These are phyloP conservation scores for Euphydryas editha DNA, from an alignment of 2,888 invertebrate genomes.

Conservation along the genomic window DNA sequence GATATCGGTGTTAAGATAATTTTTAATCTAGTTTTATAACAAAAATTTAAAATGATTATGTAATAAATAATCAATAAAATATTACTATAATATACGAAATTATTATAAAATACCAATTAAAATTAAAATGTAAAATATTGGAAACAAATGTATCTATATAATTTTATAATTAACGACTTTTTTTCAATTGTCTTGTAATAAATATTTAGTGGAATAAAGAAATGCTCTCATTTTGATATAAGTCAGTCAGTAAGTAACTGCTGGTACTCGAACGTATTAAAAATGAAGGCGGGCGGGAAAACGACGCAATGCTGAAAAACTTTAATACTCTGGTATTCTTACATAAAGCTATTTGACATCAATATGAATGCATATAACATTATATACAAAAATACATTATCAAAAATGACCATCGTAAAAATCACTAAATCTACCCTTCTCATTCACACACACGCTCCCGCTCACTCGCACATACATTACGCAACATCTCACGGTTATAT, in stretches of 20 bases:
- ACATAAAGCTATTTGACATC: constrained; percentile 8
- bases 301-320: constrained; percentile 20
- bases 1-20: too few species aligned
- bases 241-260: neutral
- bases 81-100: too few species aligned
- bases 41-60: too few species aligned
- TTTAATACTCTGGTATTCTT: neutral
- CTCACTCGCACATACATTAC: constrained; percentile 49
- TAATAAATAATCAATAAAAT: too few species aligned
- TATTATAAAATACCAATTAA: too few species aligned
- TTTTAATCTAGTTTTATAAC: too few species aligned
- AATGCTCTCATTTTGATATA: neutral
- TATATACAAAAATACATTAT: neutral
- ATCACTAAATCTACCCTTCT: constrained; percentile 49
- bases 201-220: too few species aligned
- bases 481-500: constrained; percentile 45
- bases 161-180: too few species aligned
- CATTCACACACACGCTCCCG: constrained; percentile 46
- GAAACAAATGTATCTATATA: too few species aligned
- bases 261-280: neutral
- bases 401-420: constrained; percentile 33
- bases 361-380: constrained; percentile 17
- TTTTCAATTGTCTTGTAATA: too few species aligned
- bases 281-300: constrained; percentile 6
- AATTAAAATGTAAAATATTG: too few species aligned